Evolutionary conservation across 2,113 vertebrate species (phyloP).

Genomic region (Apistogramma diplotaenia): DNA sequence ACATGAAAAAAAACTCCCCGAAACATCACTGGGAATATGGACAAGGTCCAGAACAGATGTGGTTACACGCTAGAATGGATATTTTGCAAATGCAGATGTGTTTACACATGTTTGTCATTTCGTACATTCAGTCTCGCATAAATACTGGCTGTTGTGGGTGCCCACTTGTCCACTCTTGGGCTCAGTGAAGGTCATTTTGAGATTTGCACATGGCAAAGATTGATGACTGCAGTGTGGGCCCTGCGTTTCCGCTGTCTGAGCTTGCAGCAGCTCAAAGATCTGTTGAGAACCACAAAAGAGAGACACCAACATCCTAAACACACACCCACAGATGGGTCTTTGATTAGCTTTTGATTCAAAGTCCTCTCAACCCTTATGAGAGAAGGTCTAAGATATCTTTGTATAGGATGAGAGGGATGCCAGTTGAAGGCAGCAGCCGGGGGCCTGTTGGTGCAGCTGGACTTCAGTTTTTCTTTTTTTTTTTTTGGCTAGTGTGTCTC

Average conservation of each 20-base stretch:
- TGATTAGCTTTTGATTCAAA: conserved; percentile 25
- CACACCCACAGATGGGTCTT: not conserved
- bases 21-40: not conserved
- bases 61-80: not conserved
- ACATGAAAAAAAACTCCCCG: not conserved
- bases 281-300: not conserved
- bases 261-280: not conserved
- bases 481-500: not conserved
- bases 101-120: not conserved
- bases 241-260: not conserved
- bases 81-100: not conserved
- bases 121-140: not conserved
- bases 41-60: not conserved
- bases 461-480: not conserved
- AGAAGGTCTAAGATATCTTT: conserved; percentile 46
- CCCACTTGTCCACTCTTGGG: not conserved
- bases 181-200: not conserved
- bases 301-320: not conserved
- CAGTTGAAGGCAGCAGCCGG: conserved; percentile 13
- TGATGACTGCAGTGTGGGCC: not conserved
- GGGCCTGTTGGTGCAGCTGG: conserved; percentile 32
- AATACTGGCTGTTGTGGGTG: not conserved
- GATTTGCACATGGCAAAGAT: not conserved
- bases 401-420: conserved; percentile 15
- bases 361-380: not conserved